Evolutionary conservation across 1,140 invertebrate species (phyloP).

Genomic region (Lucilia cuprina): DNA sequence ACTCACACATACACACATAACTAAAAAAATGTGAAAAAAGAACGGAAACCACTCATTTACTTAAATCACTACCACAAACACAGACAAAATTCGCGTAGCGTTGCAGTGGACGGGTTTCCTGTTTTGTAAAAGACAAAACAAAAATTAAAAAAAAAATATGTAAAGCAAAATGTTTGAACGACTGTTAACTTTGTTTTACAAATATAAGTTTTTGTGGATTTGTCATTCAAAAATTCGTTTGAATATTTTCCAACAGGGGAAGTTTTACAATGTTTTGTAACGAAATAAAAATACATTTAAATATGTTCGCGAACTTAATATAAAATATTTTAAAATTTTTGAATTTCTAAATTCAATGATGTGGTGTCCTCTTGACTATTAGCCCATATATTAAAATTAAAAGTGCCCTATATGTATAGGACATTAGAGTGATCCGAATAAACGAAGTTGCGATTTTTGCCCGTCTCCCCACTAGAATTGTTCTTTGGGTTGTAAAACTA

Average conservation of each 20-base stretch:
- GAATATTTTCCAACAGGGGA: not conserved
- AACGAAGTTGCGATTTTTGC: no score
- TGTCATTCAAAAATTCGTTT: not conserved
- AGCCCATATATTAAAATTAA: no score
- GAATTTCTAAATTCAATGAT: no score
- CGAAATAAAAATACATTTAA: not conserved
- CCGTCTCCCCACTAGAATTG: no score
- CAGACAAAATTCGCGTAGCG: not conserved
- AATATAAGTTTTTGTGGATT: not conserved
- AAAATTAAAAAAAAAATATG: not conserved
- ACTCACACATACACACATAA: not conserved
- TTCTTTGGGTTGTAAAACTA: no score
- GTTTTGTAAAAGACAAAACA: not conserved
- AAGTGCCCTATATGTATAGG: no score
- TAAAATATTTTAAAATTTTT: no score
- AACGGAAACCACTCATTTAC: constrained; percentile 29
- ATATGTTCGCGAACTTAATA: no score
- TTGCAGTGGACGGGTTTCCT: not conserved
- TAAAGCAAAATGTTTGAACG: not conserved
- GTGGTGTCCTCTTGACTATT: no score
- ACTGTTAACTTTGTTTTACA: not conserved
- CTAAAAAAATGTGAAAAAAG: not conserved
- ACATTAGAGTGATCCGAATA: no score
- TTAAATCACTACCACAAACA: constrained; percentile 24
- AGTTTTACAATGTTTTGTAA: not conserved